Evolutionary conservation across 2,888 invertebrate species (phyloP).

Genomic region (Caenorhabditis virilis): DNA sequence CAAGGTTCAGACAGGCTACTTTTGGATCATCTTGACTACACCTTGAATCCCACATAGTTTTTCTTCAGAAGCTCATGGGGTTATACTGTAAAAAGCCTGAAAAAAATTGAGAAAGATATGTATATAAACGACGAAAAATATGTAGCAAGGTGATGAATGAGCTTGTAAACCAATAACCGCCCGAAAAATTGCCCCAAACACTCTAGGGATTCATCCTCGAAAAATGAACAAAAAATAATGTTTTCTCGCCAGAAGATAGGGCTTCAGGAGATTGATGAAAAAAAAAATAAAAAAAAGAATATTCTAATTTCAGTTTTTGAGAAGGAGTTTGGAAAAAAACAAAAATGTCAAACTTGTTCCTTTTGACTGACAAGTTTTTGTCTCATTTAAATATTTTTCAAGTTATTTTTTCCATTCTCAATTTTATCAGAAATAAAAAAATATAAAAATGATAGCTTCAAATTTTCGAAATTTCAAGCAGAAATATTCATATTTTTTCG

Average conservation of each 20-base stretch:
- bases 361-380: not conserved
- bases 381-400: too few relatives aligned
- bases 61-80: not conserved
- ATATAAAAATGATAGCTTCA: too few relatives aligned
- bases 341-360: not conserved
- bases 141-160: too few relatives aligned
- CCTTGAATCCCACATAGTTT: conserved; percentile 27
- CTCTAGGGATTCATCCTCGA: too few relatives aligned
- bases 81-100: conserved; percentile 12
- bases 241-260: too few relatives aligned
- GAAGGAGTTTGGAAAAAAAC: not conserved
- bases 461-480: too few relatives aligned
- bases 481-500: too few relatives aligned
- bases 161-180: too few relatives aligned
- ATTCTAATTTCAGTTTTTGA: not conserved
- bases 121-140: not conserved
- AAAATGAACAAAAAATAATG: too few relatives aligned
- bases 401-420: too few relatives aligned
- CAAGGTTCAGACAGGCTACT: conserved; percentile 48
- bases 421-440: not conserved
- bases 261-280: not conserved
- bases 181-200: too few relatives aligned
- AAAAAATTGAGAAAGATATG: conserved; percentile 1
- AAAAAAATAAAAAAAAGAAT: not conserved
- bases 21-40: conserved; percentile 41